Evolutionary conservation across 1,140 invertebrate genomes (phyloP).

Genomic region (Drosophila melanica): DNA sequence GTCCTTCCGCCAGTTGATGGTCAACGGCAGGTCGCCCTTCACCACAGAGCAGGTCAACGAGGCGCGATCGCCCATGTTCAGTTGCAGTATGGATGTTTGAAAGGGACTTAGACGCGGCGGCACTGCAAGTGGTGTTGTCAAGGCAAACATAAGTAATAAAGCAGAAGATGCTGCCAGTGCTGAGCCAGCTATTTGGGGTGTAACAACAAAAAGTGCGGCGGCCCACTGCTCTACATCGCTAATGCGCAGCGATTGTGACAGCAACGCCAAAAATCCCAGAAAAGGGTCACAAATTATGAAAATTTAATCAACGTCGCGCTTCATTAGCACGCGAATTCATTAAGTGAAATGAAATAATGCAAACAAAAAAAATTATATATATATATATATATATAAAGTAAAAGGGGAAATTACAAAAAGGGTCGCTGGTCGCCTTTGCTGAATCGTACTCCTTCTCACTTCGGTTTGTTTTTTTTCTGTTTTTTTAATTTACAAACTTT

Average conservation of each 20-base stretch:
- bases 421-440: conserved; percentile 23
- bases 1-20: conserved; percentile 91
- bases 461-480: conserved; percentile 1
- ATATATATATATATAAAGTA: not conserved
- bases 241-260: conserved; percentile 3
- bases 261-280: conserved; percentile 29
- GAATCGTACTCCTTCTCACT: conserved; percentile 5
- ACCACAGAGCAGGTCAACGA: conserved; percentile 91
- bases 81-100: conserved; percentile 88
- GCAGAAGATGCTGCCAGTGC: conserved; percentile 13
- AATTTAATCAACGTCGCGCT: conserved; percentile 73
- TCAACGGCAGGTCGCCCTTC: conserved; percentile 90
- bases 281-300: conserved; percentile 69
- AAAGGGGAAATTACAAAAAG: conserved; percentile 43
- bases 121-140: conserved; percentile 86
- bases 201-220: conserved; percentile 8
- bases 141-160: conserved; percentile 45
- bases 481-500: conserved; percentile 75
- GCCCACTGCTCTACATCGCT: not conserved
- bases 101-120: conserved; percentile 92
- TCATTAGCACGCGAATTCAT: conserved; percentile 76
- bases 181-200: conserved; percentile 4
- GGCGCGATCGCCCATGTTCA: conserved; percentile 91
- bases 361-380: conserved; percentile 15
- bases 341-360: conserved; percentile 52